These are phyloP conservation scores for Agonum fuliginosum DNA, from an alignment of 2,888 invertebrate genomes.

Conservation along the genomic window DNA sequence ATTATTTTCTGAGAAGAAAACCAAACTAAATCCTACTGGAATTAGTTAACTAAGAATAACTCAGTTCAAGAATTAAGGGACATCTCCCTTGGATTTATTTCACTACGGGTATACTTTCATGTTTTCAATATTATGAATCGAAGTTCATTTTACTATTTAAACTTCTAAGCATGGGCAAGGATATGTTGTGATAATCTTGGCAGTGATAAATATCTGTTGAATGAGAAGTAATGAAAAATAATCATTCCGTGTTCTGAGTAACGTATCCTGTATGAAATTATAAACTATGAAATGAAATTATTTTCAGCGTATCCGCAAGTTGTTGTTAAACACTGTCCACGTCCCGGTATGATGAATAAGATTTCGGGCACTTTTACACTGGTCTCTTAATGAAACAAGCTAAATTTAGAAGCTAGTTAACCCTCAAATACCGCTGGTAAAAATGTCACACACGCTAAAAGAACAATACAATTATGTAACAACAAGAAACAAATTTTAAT, in stretches of 20 bases:
- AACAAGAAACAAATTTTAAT: not conserved
- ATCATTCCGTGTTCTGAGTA: not conserved
- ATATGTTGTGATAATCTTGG: not conserved
- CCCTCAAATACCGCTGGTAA: conserved; percentile 26
- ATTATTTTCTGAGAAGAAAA: no score
- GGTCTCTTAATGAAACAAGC: conserved; percentile 4
- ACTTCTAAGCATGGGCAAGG: no score
- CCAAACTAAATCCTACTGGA: no score
- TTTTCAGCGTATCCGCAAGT: conserved; percentile 31
- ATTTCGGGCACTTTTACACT: conserved; percentile 18
- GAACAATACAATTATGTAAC: conserved; percentile 15
- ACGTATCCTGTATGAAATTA: conserved; percentile 6
- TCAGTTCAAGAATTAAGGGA: no score
- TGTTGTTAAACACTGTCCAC: conserved; percentile 16
- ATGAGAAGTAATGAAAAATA: conserved; percentile 15
- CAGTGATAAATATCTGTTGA: not conserved
- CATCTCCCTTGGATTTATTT: no score
- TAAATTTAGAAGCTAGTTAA: conserved; percentile 13
- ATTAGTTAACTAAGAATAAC: no score
- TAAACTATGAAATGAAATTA: conserved; percentile 29
- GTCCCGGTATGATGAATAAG: conserved; percentile 37
- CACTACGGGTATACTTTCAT: no score
- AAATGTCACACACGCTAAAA: not conserved
- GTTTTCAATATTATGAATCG: no score
- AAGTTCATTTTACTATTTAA: no score